Percentiles rank a stretch among this genome's conserved stretches.
Evolutionary conservation across 2,113 vertebrate species (phyloP).

Genomic region (Rana temporaria): DNA sequence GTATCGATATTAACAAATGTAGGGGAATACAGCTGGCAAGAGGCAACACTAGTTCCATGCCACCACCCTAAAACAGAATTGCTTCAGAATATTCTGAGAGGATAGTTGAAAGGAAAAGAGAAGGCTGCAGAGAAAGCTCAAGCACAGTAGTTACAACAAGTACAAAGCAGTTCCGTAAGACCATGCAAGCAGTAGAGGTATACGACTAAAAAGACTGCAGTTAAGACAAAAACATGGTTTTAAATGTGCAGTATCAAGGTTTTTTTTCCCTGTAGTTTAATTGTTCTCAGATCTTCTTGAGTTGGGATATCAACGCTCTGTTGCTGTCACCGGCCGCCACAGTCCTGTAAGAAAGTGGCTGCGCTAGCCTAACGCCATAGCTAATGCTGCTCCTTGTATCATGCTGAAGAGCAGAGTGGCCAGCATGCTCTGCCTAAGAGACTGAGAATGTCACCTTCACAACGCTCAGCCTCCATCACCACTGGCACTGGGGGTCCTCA

Average conservation of each 20-base stretch:
- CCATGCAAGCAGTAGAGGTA: slow-evolving; percentile 79
- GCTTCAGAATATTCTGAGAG: slow-evolving; percentile 99
- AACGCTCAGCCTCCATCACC: slow-evolving; percentile 57
- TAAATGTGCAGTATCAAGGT: slow-evolving; percentile 77
- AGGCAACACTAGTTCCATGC: slow-evolving; percentile 99
- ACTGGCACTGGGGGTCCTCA: slow-evolving; percentile 41
- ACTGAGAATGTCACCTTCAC: slow-evolving; percentile 56
- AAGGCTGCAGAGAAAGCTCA: slow-evolving; percentile 90
- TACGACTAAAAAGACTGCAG: slow-evolving; percentile 72
- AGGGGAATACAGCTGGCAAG: slow-evolving; percentile 92
- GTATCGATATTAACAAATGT: slow-evolving; percentile 81
- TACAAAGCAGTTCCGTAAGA: slow-evolving; percentile 73
- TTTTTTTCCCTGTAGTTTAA: not conserved
- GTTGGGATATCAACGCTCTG: not conserved
- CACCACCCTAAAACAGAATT: slow-evolving; percentile 99
- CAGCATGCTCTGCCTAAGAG: slow-evolving; percentile 51
- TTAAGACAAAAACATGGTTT: slow-evolving; percentile 70
- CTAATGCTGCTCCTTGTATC: slow-evolving; percentile 52
- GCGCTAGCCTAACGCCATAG: slow-evolving; percentile 37
- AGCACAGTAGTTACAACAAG: slow-evolving; percentile 81
- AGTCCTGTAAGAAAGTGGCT: slow-evolving; percentile 32
- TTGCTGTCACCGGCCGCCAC: slow-evolving; percentile 36
- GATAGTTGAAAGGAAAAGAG: slow-evolving; percentile 84
- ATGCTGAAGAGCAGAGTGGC: slow-evolving; percentile 57
- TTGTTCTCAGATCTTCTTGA: slow-evolving; percentile 28